Evolutionary conservation across 2,113 vertebrate genomes (phyloP).

Genomic region (Antechinus flavipes): DNA sequence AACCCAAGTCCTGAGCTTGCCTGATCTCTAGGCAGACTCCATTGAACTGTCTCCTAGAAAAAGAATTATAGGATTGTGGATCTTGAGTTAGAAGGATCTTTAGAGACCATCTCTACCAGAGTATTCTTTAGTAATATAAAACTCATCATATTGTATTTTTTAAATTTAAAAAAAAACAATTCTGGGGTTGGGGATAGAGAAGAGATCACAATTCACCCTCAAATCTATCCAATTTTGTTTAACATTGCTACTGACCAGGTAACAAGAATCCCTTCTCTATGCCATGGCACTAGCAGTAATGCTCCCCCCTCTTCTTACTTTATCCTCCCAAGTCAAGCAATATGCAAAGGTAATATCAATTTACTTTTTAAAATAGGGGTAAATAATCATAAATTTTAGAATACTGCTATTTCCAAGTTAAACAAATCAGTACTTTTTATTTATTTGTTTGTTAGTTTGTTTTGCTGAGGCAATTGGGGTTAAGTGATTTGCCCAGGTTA

Average conservation of each 20-base stretch:
- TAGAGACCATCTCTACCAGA: conserved; percentile 2
- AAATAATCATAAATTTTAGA: background rate
- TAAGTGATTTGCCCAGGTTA: too few relatives aligned
- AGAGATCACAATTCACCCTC: too few relatives aligned
- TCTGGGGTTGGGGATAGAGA: background rate
- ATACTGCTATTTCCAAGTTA: background rate
- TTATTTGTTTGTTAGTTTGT: too few relatives aligned
- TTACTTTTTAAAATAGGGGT: background rate
- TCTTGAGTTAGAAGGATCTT: background rate
- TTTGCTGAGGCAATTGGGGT: too few relatives aligned
- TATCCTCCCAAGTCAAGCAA: background rate
- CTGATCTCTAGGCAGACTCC: background rate
- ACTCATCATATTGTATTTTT: background rate
- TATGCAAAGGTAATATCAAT: background rate
- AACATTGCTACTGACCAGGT: background rate
- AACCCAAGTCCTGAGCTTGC: too few relatives aligned
- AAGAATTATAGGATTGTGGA: background rate
- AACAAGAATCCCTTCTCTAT: background rate
- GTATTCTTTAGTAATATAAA: background rate
- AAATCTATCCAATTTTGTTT: background rate
- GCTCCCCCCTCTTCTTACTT: background rate
- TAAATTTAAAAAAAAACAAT: background rate
- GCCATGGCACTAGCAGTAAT: background rate
- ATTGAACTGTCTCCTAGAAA: background rate
- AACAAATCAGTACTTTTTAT: background rate